Evolutionary conservation across 1,140 invertebrate genomes (phyloP).

Genomic region (Drosophila parabipectinata): DNA sequence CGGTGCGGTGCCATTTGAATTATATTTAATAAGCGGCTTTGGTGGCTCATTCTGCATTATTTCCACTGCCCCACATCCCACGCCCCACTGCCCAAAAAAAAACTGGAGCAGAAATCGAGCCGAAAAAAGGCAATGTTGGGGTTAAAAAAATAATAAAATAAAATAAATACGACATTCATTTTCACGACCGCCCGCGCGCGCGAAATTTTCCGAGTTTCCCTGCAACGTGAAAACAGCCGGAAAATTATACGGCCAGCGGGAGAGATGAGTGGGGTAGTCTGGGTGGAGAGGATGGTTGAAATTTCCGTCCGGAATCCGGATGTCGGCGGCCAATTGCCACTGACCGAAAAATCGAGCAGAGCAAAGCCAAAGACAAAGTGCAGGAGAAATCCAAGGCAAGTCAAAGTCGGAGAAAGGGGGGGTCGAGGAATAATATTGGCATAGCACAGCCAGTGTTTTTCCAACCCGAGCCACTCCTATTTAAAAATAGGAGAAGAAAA

Average conservation of each 20-base stretch:
- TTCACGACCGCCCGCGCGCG: constrained; percentile 51
- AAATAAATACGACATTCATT: constrained; percentile 71
- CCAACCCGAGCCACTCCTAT: background rate
- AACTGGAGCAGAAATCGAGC: constrained; percentile 71
- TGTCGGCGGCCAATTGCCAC: constrained; percentile 69
- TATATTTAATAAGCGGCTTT: constrained; percentile 64
- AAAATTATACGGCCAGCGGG: constrained; percentile 60
- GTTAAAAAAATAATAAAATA: background rate
- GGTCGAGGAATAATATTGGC: background rate
- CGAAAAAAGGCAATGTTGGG: background rate
- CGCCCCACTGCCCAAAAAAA: constrained; percentile 24
- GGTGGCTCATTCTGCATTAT: background rate
- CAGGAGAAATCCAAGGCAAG: constrained; percentile 16
- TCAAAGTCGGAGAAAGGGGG: background rate
- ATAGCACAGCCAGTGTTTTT: background rate
- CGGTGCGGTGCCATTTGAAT: constrained; percentile 48
- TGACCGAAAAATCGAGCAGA: constrained; percentile 73
- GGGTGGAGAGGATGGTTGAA: background rate
- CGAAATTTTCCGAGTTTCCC: constrained; percentile 68
- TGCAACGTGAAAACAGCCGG: constrained; percentile 71
- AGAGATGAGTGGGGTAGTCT: background rate
- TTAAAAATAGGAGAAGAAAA: too few species aligned
- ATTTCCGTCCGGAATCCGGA: constrained; percentile 46
- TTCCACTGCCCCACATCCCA: constrained; percentile 1
- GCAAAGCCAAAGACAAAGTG: constrained; percentile 64